These are phyloP conservation scores for Morinoia aosen DNA, from an alignment of 2,888 invertebrate genomes.

Conservation along the genomic window DNA sequence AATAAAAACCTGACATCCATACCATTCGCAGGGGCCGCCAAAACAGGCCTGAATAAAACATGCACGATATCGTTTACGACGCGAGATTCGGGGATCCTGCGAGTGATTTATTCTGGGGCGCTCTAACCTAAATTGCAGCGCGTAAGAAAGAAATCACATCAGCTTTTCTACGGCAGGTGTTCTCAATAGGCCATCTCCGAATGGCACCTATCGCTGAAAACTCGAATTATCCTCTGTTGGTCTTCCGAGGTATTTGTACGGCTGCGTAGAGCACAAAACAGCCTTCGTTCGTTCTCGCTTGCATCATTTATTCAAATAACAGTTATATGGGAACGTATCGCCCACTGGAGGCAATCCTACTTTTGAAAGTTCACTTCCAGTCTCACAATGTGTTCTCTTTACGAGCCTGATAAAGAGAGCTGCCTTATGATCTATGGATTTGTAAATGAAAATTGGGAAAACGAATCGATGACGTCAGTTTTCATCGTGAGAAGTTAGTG, in stretches of 20 bases:
- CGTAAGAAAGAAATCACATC: constrained; percentile 42
- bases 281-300: not conserved
- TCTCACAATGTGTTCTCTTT: no score
- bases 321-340: not conserved
- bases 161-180: constrained; percentile 46
- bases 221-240: not conserved
- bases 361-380: no score
- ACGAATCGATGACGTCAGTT: no score
- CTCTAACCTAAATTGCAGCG: constrained; percentile 41
- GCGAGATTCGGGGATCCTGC: constrained; percentile 28
- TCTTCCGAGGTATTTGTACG: not conserved
- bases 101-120: constrained; percentile 48
- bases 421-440: no score
- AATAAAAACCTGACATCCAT: constrained; percentile 53
- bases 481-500: no score
- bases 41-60: constrained; percentile 51
- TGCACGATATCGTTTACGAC: constrained; percentile 43
- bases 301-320: not conserved
- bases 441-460: no score
- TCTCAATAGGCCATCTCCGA: constrained; percentile 28
- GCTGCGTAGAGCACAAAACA: not conserved
- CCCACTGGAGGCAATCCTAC: not conserved
- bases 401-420: no score
- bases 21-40: constrained; percentile 21
- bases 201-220: constrained; percentile 28